Evolutionary conservation across 2,797 vertebrate species (phyloP).

Genomic region (Echeneis naucrates): DNA sequence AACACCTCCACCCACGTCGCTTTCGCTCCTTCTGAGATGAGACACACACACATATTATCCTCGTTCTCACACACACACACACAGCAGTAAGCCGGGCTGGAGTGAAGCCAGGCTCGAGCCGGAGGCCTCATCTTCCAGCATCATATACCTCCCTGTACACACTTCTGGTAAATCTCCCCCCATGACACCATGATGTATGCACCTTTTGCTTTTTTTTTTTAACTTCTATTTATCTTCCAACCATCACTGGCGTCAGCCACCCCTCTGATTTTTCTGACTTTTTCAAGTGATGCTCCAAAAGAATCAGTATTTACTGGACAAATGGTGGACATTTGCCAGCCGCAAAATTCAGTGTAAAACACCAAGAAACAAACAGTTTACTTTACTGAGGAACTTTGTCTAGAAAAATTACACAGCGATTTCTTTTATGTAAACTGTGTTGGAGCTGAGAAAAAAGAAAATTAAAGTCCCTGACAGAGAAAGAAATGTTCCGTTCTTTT

Average conservation of each 20-base stretch:
- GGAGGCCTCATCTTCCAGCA: conserved; percentile 52
- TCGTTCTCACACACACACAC: conserved; percentile 10
- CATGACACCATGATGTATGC: too few relatives aligned
- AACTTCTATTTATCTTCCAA: too few relatives aligned
- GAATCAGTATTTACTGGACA: too few relatives aligned
- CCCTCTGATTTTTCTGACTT: neutral
- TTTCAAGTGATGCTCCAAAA: neutral
- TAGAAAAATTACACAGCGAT: too few relatives aligned
- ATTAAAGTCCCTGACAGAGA: neutral
- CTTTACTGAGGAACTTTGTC: too few relatives aligned
- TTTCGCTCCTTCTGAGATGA: conserved; percentile 64
- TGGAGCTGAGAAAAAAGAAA: neutral
- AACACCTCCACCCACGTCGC: conserved; percentile 70
- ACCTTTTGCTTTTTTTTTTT: too few relatives aligned
- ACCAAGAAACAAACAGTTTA: neutral
- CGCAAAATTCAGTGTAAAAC: neutral
- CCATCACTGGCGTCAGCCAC: neutral
- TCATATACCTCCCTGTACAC: neutral
- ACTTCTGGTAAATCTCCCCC: neutral
- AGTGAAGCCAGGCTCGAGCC: conserved; percentile 59
- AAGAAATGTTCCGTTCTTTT: too few relatives aligned
- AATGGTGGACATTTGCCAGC: neutral
- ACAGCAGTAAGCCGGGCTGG: conserved; percentile 48
- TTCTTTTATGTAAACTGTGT: too few relatives aligned
- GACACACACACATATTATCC: conserved; percentile 43